A percentile compares a stretch with the other conserved stretches of the same genome.
phyloP scores from a whole-genome alignment of 2,888 invertebrate genomes.

The Drosophila peninsularis region DNA sequence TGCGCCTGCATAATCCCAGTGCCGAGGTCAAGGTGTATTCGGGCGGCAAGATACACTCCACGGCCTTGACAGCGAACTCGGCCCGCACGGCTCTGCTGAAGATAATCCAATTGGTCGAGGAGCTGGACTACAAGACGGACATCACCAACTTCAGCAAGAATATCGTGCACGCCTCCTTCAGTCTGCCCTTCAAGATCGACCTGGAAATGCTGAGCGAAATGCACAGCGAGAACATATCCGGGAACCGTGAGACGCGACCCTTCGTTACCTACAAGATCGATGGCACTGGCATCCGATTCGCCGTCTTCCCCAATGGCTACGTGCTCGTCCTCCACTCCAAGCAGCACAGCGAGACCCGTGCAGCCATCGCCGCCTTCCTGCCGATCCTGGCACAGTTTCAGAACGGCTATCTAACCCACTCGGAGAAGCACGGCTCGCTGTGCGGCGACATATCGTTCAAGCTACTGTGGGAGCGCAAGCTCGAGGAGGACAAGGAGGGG shows the following conservation, averaged over 20 bases:
- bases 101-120: conserved; percentile 46
- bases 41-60: conserved; percentile 43
- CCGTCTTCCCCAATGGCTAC: conserved; percentile 59
- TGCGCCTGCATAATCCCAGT: conserved; percentile 45
- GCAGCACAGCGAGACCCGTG: conserved; percentile 50
- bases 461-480: conserved; percentile 62
- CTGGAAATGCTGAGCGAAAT: conserved; percentile 35
- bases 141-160: conserved; percentile 45
- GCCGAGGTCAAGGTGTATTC: conserved; percentile 47
- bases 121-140: conserved; percentile 53
- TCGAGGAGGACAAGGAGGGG: conserved; percentile 60
- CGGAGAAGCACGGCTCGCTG: conserved; percentile 35
- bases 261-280: conserved; percentile 58
- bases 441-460: conserved; percentile 55
- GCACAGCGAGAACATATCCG: conserved; percentile 30
- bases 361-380: conserved; percentile 50
- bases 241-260: conserved; percentile 40
- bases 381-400: conserved; percentile 54
- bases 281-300: conserved; percentile 43
- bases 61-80: conserved; percentile 39
- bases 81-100: conserved; percentile 45
- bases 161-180: conserved; percentile 59
- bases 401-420: conserved; percentile 43
- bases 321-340: conserved; percentile 56
- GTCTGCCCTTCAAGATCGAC: conserved; percentile 62